Evolutionary conservation across 1,140 invertebrate species (phyloP), one percentile per base, ranked within the genome.

Genomic region (Dendroctonus ponderosae): DNA sequence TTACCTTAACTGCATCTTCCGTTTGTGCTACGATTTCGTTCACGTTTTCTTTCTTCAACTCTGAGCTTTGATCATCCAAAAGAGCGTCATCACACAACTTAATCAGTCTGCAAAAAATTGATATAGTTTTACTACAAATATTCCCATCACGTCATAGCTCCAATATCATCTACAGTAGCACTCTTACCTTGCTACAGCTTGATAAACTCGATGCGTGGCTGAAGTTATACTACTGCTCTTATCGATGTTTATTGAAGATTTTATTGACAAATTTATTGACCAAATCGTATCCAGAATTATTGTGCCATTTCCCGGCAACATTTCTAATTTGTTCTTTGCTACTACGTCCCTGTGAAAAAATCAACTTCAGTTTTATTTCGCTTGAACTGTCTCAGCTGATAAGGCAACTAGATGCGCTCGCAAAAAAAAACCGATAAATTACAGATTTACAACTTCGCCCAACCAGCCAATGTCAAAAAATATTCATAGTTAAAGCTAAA

Each of bases 231-330:
- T 79, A 70, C 58, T 75, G 62, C 70, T 74, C 7, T 53, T 71
- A 46, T 79, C 76, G 5, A 71, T 75, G 65, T 75, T 49, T 72
- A 81, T 63, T 76, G 82, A 70, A 72, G 79, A 73, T 76, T 81
- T 76, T 40, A 81, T 71, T 15, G 74, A 84, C 77, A 89, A 88
- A 79, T 93, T 92, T 79, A 97, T 92, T 69, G 90, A 90, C 74
- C 92, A 90, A 67, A 96, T 91, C 12, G 89, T 93, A 78, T 97
- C 94, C 70, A 97, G 84, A 64, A 96, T 90, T 72, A 96, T 90
- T 11, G 92, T 95, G 58, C 92, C 93, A 78, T 94, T 94, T 44
- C 92, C 94, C 0, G 93, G 91, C 65, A 97, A 81, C 85, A 96
- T 93, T 82, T 96, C 93, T 67, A 94, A 82, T 80, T 91, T 96